Base-by-base conservation (phyloP, 2,797 vertebrate species). In the Liparis tanakae region DNA sequence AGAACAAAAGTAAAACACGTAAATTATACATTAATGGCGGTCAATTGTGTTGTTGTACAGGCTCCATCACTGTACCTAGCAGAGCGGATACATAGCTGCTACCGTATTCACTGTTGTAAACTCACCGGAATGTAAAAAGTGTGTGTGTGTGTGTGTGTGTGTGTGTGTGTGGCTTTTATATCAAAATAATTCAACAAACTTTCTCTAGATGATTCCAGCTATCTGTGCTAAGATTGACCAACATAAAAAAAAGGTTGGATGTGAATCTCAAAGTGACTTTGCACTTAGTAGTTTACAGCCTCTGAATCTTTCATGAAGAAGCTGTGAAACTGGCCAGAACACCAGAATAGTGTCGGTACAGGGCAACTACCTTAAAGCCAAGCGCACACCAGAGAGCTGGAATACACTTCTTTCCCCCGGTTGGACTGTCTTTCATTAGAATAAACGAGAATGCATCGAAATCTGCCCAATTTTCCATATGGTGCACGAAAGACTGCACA, bases 271-370 rank as follows among this genome's bases (percentile, higher is more conserved):
- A 80, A 91, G 85, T 73, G 74, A 76, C 71, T 76, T 62, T 81
- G 83, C 88, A 90, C 88, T 93, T 87, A 84, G 62, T 72, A 84
- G 72, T 87, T 85, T 84, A 73, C 63, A 72, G 74, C 57, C 34
- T 71, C 65, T 93, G 81, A 94, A 93, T 90, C 68, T 88, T 93
- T 92, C 69, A 93, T 92, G 88, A 88, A 79, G 70, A 33, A 68
- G 39, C 33, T 69, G 77, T 64, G 59, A 86, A 83, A 69, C 51
- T 48, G 58, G 48, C 65, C 46, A 55, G 36, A 53, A 67, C 33
- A 33, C 36, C 22, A 36, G 56, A 61, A 48, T 41, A 37, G 48
- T 33, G 46, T 13, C 66, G 20, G 20, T 60, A 60, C 54, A 78
- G 46, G 14, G 2, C 51, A 72, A 58, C 78, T 53, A 39, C 59